Evolutionary conservation across 2,113 vertebrate species (phyloP), one percentile per base, ranked within the genome.

Genomic region (Tylochromis polylepis): DNA sequence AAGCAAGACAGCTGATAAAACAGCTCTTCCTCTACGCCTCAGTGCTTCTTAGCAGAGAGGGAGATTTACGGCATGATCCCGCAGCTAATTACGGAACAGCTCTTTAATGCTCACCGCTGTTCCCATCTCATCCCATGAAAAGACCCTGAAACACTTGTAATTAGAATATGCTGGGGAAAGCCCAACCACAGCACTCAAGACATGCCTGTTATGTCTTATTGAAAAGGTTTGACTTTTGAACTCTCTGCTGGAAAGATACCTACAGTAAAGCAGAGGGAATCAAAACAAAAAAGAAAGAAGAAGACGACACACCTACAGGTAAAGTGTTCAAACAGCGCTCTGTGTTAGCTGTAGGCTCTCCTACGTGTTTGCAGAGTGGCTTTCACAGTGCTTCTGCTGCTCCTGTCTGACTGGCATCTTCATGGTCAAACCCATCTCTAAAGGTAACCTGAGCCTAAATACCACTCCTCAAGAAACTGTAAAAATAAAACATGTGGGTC

Each of bases 401-500:
- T 92, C 85, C 85, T 80, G 79, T 51, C 67, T 94, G 90, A 94
- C 72, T 92, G 93, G 84, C 91, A 94, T 94, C 91, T 94, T 95
- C 93, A 94, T 95, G 95, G 95, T 96, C 92, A 95, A 94, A 88
- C 82, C 93, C 91, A 87, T 87, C 89, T 93, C 94, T 94, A 96
- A 96, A 96, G 94, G 96, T 94, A 96, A 97, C 94, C 88, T 67
- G 92, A 97, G 92, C 88, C 92, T 85, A 91, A 96, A 96, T 95
- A 94, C 94, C 96, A 92, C 95, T 96, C 86, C 95, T 91, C 83
- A 91, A 95, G 93, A 93, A 95, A 97, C 95, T 96, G 96, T 96
- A 96, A 95, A 96, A 96, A 95, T 96, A 93, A 96, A 96, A 95
- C 95, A 96, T 95, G 96, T 93, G 96, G 95, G 96, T 96, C 95